Evolutionary conservation across 2,113 vertebrate species (phyloP), one percentile per base, ranked within the genome.

Genomic region (Grammomys surdaster): DNA sequence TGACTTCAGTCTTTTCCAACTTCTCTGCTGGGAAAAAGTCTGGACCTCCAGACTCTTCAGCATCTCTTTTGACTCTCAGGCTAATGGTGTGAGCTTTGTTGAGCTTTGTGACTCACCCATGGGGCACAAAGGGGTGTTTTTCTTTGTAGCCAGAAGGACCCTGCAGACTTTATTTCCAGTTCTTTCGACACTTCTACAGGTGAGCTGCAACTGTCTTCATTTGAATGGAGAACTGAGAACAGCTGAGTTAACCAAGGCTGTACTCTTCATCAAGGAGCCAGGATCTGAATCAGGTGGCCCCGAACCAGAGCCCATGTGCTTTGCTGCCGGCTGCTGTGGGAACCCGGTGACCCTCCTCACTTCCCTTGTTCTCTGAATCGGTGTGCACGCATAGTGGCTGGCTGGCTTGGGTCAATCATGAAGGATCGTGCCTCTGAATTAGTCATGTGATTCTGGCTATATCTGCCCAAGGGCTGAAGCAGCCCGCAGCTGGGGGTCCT

Each of bases 381-480:
- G 58, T 10, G 4, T 22, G 4, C 17, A 14, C 4, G 11, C 6
- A 7, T 3, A 0, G 11, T 3, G 20, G 33, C 85, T 3, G 20
- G 33, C 85, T 7, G 11, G 24, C 31, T 82, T 56, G 8, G 73
- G 54, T 26, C 22, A 33, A 36, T 65, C 1, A 7, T 2, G 3
- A 7, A 33, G 76, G 19, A 67, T 0, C 7, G 20, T 51, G 70
- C 31, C 48, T 51, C 1, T 60, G 82, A n/a, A n/a, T 16, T 77
- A 73, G 33, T 58, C 1, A 16, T 19, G 8, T 22, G 70, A 24
- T 36, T 54, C 54, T 56, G 33, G 20, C 26, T 58, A 60, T 26
- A 3, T 1, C 13, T 0, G 0, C 11, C 70, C 16, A 16, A 22
- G 36, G 78, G 48, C 26, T 8, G 40, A n/a, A 88, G 31, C 22